phyloP scores from a whole-genome alignment of 2,113 vertebrate genomes.

The Passerina amoena region DNA sequence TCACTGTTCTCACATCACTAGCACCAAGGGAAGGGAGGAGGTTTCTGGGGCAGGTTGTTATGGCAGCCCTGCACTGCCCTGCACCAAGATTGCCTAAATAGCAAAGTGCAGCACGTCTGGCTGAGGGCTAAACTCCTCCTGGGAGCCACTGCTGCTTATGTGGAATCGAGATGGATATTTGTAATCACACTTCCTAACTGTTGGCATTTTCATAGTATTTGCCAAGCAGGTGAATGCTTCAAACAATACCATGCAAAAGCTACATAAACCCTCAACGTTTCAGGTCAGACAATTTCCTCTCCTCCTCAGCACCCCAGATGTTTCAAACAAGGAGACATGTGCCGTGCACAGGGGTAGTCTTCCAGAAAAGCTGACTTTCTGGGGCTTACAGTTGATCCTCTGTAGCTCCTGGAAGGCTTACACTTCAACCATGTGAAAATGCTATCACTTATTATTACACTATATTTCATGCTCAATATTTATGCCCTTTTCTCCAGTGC shows the following conservation, averaged over 20 bases:
- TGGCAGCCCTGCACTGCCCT: not conserved
- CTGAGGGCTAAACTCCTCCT: not conserved
- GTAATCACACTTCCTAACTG: not conserved
- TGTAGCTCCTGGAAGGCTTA: not conserved
- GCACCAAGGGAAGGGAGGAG: not conserved
- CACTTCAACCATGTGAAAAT: not conserved
- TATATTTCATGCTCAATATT: not conserved
- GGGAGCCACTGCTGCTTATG: not conserved
- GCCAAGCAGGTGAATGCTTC: not conserved
- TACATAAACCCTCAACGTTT: not conserved
- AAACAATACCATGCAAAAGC: not conserved
- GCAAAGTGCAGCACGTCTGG: not conserved
- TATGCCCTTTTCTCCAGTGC: not conserved
- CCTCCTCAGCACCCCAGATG: not conserved
- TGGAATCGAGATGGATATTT: not conserved
- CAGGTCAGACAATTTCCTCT: not conserved
- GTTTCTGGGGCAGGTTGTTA: not conserved
- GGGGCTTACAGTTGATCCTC: not conserved
- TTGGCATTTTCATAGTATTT: not conserved
- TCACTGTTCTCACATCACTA: accelerated
- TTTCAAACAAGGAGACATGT: not conserved
- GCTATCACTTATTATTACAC: not conserved
- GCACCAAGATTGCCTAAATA: accelerated
- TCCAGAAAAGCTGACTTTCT: not conserved
- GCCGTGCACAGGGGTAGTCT: not conserved